Evolutionary conservation across 1,140 invertebrate genomes (phyloP), one percentile per base, ranked within the genome.

Genomic region (Diabrotica virgifera): DNA sequence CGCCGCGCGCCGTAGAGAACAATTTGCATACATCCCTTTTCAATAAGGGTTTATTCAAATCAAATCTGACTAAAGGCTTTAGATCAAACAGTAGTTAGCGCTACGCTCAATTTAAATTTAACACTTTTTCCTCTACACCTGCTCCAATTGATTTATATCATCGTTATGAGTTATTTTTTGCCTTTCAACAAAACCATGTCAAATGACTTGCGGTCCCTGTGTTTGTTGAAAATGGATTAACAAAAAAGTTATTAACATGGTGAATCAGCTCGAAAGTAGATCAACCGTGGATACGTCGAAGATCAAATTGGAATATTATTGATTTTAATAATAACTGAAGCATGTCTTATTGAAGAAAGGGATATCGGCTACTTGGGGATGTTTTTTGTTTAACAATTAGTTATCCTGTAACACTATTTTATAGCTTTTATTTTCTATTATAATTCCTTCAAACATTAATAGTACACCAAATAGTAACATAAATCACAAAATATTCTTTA

Each of bases 1-100:
- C n/a, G 8, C 8, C 3, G n/a, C 6, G 0, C n/a, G 8, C 8
- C 3, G n/a, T 46, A 13, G 35, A 54, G 51, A 54, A 8, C 59
- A 36, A 62, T 62, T 37, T 62, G 52, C 52, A 62, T 62, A 62
- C 37, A 54, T 62, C 52, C 51, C 51, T 13, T 50, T 52, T 52
- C 36, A 10, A 9, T 54, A 50, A 62, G 35, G 52, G 60, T 52
- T 62, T 62, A 62, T 66, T 66, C 40, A 61, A 56, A 66, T 66
- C 55, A 62, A 56, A 66, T 66, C 55, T 63, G 65, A 66, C 65
- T 66, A 66, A 66, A 58, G 65, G 65, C 61, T 66, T 66, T 62
- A 46, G 65, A 66, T 66, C 62, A 66, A 66, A 60, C 62, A 62
- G 36, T 37, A 37, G 56, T 54, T 40, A 62, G 12, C 52, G 65